Evolutionary conservation across 2,113 vertebrate species (phyloP).

Genomic region (Neolamprologus variostigma): DNA sequence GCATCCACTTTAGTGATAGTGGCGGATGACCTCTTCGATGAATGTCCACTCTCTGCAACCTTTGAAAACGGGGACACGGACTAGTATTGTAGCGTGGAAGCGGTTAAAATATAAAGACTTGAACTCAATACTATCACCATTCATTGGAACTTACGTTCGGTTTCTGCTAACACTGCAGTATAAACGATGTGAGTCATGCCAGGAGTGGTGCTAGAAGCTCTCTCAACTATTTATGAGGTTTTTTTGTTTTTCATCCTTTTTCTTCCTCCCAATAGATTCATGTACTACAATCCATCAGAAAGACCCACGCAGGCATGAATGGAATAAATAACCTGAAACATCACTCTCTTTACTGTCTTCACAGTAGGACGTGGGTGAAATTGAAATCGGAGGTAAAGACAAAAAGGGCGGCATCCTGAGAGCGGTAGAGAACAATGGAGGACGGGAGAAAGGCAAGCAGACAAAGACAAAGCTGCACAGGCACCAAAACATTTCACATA

Average conservation of each 20-base stretch:
- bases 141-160: not conserved
- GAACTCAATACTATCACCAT: not conserved
- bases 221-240: not conserved
- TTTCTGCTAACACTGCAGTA: not conserved
- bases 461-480: not conserved
- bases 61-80: not conserved
- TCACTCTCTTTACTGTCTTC: not conserved
- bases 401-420: not conserved
- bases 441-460: not conserved
- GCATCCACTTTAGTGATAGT: not conserved
- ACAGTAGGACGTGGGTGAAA: not conserved
- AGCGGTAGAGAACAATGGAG: not conserved
- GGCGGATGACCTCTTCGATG: rapidly evolving
- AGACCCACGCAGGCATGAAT: not conserved
- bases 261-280: rapidly evolving
- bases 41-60: not conserved
- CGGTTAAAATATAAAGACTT: not conserved
- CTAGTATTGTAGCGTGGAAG: not conserved
- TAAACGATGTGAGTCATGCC: not conserved
- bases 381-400: conserved; percentile 1
- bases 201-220: not conserved
- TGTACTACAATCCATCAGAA: not conserved
- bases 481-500: conserved; percentile 35
- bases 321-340: not conserved
- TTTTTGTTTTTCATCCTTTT: not conserved